Conservation (phyloP, 2,888 invertebrate genomes). For the Rugalucina vietnamica region DNA sequence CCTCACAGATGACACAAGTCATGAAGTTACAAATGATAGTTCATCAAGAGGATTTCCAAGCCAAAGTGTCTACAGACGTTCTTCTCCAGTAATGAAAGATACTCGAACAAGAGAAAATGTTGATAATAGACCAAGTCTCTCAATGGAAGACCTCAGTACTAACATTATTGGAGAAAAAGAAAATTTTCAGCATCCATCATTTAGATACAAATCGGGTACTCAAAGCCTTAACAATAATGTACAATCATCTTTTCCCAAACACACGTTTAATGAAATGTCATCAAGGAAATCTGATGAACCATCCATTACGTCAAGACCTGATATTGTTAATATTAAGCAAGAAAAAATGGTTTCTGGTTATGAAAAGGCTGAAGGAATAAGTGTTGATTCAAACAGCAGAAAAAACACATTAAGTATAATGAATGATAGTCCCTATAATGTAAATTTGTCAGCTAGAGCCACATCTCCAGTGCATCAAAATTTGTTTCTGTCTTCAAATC, state of each 20-base stretch:
- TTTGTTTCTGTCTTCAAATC: neutral
- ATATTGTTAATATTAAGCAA: conserved; percentile 25
- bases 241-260: too few relatives aligned
- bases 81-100: neutral
- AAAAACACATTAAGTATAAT: neutral
- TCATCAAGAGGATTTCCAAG: neutral
- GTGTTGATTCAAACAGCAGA: neutral
- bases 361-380: conserved; percentile 24
- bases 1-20: neutral
- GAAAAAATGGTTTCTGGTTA: conserved; percentile 51
- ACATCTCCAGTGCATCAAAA: neutral
- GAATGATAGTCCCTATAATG: neutral
- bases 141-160: conserved; percentile 33
- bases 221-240: neutral
- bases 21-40: neutral
- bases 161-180: conserved; percentile 24
- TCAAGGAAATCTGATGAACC: neutral
- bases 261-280: neutral
- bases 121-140: conserved; percentile 32
- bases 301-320: neutral
- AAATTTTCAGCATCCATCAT: neutral
- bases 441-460: neutral
- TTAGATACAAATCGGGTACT: neutral
- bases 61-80: neutral
- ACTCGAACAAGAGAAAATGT: neutral